Evolutionary conservation across 1,140 invertebrate species (phyloP).

Genomic region (Zaprionus nigranus): DNA sequence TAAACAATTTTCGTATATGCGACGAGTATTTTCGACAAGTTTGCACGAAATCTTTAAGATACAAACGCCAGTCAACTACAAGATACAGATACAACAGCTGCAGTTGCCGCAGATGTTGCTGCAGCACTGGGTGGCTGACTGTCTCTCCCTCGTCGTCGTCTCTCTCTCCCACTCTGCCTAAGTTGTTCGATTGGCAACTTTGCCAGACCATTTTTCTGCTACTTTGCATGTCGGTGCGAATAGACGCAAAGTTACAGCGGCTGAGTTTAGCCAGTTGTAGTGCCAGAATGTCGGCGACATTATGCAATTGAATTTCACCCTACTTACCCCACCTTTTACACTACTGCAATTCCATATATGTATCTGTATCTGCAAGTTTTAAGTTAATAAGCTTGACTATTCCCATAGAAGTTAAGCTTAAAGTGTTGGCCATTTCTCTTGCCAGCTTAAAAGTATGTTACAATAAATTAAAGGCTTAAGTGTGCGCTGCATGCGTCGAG

Average conservation of each 20-base stretch:
- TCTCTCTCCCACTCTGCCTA: conserved; percentile 1
- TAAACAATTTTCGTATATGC: conserved; percentile 81
- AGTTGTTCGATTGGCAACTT: conserved; percentile 63
- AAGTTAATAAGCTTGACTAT: conserved; percentile 16
- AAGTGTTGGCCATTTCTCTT: conserved; percentile 47
- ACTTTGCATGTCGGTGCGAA: conserved; percentile 75
- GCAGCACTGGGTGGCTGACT: neutral
- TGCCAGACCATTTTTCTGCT: conserved; percentile 79
- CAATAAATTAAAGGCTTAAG: conserved; percentile 65
- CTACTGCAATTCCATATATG: neutral
- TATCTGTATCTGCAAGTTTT: conserved; percentile 14
- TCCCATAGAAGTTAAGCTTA: conserved; percentile 35
- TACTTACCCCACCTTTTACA: too few species aligned
- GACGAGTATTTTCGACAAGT: conserved; percentile 71
- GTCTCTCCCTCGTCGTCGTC: conserved; percentile 22
- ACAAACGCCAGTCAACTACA: conserved; percentile 26
- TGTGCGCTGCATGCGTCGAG: conserved; percentile 1
- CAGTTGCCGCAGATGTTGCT: conserved; percentile 13
- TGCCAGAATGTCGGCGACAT: conserved; percentile 30
- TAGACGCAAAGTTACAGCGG: conserved; percentile 63
- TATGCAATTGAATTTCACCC: conserved; percentile 71
- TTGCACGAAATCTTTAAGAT: conserved; percentile 70
- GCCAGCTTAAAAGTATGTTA: conserved; percentile 58
- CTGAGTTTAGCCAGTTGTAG: conserved; percentile 27
- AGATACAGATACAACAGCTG: conserved; percentile 41